phyloP scores from a whole-genome alignment of 2,888 invertebrate species.

The Campoletis raptor region DNA sequence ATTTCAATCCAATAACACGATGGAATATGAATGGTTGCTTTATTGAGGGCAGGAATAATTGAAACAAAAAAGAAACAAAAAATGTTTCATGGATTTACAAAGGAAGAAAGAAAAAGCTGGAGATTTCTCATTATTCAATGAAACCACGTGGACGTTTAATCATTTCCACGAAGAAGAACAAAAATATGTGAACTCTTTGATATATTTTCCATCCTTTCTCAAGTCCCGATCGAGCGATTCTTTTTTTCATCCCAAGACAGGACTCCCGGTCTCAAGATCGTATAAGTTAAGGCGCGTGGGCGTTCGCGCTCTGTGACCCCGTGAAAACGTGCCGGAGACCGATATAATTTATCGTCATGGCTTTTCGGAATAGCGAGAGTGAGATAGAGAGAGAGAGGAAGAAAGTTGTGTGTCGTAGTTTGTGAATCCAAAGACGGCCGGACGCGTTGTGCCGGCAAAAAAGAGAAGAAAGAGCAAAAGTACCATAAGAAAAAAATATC shows the following conservation, averaged over 20 bases:
- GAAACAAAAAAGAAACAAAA: background rate
- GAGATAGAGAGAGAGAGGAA: slow-evolving; percentile 63
- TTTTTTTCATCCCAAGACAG: slow-evolving; percentile 27
- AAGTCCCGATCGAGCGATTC: slow-evolving; percentile 53
- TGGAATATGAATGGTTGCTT: background rate
- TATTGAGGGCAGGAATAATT: background rate
- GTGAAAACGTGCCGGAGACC: slow-evolving; percentile 46
- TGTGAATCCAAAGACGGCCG: slow-evolving; percentile 45
- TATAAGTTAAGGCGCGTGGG: slow-evolving; percentile 62
- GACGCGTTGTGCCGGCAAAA: slow-evolving; percentile 29
- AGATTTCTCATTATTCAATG: background rate
- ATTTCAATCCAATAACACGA: background rate
- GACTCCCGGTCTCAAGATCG: slow-evolving; percentile 47
- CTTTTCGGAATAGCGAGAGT: slow-evolving; percentile 76
- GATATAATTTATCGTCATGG: slow-evolving; percentile 78
- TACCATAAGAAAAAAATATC: slow-evolving; percentile 5
- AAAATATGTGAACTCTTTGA: slow-evolving; percentile 39
- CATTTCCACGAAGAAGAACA: slow-evolving; percentile 25
- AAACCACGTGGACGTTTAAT: background rate
- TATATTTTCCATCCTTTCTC: slow-evolving; percentile 47
- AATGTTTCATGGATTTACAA: background rate
- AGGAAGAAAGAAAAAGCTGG: background rate
- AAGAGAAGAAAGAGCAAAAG: slow-evolving; percentile 34
- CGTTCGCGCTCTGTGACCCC: slow-evolving; percentile 42
- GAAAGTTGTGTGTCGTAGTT: slow-evolving; percentile 40